Base-by-base conservation (phyloP, 2,797 vertebrate genomes). In the Alectoris magna region DNA sequence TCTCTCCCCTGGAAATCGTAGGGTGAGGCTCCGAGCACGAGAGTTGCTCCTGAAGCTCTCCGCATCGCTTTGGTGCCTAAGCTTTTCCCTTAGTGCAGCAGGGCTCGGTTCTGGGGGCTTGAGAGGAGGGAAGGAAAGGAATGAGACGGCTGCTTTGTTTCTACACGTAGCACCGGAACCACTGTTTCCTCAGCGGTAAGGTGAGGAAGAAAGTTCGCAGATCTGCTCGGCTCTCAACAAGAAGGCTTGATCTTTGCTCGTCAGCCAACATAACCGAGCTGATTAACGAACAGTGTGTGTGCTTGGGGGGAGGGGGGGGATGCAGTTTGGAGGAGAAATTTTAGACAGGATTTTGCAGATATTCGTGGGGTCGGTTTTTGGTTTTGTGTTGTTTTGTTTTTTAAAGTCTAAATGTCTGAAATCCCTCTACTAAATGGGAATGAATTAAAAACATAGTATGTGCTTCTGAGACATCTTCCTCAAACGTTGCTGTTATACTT, bases 21-120 rank as follows among this genome's bases (percentile, higher is more conserved):
- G 5, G 19, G 44, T 4, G 8, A 23, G 18, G 4, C 0, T 7
- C 22, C 2, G 3, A 17, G 2, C 10, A 1, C 14, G 1, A 3
- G 10, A 31, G 31, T 18, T 6, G 31, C 19, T 14, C 44, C 44
- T 27, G 8, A 5, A 53, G 21, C 56, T 22, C 31, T 9, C 9
- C 14, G 5, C 15, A 23, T 23, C 13, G 4, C 43, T 24, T 43
- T 9, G 6, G 9, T 10, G 44, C 55, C 29, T 26, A 10, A 10
- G 8, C 5, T 11, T 17, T 23, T 3, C 4, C 49, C 0, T 2
- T 3, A 19, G 8, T 46, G 53, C 27, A 41, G 23, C n/a, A 4
- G 9, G 7, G 2, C 21, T 64, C 41, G 0, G 2, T 36, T 15
- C 13, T 18, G 39, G 23, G 17, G 1, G 18, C 8, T n/a, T 6